phyloP scores from a whole-genome alignment of 2,797 vertebrate species.

The Tangara arthus region DNA sequence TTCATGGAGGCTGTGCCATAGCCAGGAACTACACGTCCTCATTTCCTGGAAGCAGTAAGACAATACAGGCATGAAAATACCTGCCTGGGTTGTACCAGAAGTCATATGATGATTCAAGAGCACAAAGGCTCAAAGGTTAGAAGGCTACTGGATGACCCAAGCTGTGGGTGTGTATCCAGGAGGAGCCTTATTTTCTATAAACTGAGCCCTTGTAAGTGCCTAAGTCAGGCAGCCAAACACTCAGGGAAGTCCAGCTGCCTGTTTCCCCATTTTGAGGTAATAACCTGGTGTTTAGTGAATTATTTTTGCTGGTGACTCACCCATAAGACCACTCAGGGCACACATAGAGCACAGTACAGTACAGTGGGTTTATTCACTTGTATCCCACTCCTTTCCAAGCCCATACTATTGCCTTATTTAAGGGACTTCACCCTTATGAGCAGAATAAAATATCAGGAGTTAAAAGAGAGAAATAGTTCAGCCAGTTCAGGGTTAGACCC shows the following conservation, averaged over 20 bases:
- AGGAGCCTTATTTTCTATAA: background rate
- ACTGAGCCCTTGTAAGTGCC: background rate
- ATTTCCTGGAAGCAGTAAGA: background rate
- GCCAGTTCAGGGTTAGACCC: background rate
- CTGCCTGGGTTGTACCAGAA: background rate
- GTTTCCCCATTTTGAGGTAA: background rate
- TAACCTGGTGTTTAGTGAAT: background rate
- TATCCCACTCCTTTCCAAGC: background rate
- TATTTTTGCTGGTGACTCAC: background rate
- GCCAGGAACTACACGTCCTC: background rate
- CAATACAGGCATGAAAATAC: background rate
- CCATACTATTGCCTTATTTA: background rate
- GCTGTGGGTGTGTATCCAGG: background rate
- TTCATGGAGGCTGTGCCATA: background rate
- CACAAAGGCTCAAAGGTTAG: background rate
- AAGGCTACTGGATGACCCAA: background rate
- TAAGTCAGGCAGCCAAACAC: background rate
- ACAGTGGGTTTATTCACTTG: background rate
- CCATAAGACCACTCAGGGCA: background rate
- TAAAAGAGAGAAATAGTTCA: background rate
- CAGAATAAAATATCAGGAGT: background rate
- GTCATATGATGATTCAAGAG: background rate
- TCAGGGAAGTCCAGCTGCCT: background rate
- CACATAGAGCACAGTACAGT: too few relatives aligned
- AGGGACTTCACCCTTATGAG: background rate